Conservation (phyloP, 2,113 vertebrate genomes). For the Embiotoca jacksoni region DNA sequence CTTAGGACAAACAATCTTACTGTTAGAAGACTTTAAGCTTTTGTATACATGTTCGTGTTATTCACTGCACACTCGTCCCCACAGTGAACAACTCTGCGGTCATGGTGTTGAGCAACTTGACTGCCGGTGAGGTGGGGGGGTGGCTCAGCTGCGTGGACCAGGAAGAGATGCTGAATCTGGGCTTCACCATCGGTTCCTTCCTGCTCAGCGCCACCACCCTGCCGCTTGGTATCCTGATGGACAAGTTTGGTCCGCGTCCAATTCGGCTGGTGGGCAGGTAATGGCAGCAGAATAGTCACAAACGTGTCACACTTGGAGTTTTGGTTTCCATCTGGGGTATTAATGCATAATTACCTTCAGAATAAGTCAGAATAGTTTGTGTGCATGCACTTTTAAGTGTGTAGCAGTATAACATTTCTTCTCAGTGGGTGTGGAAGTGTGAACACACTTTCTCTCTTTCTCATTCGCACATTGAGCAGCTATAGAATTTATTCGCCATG, state of each 20-base stretch:
- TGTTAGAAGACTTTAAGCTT: no score
- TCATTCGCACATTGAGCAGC: no score
- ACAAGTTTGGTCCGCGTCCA: slow-evolving; percentile 89
- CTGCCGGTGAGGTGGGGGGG: background rate
- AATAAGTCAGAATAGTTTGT: background rate
- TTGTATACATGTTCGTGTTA: no score
- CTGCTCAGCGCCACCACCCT: slow-evolving; percentile 91
- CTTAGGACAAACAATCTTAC: no score
- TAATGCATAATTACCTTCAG: no score
- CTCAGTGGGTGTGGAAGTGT: background rate
- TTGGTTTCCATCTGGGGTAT: no score
- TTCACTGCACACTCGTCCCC: background rate
- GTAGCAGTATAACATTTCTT: slow-evolving; percentile 2
- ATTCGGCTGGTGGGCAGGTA: slow-evolving; percentile 91
- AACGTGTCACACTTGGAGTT: no score
- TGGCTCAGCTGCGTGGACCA: slow-evolving; percentile 86
- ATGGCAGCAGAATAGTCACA: background rate
- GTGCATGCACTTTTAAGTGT: background rate
- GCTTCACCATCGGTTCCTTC: slow-evolving; percentile 93
- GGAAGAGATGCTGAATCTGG: slow-evolving; percentile 92
- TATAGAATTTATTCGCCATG: no score
- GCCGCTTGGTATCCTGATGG: slow-evolving; percentile 92
- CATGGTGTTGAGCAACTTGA: slow-evolving; percentile 40
- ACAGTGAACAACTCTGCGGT: slow-evolving; percentile 67
- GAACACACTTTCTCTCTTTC: background rate